Evolutionary conservation across 2,797 vertebrate species (phyloP), one percentile per base, ranked within the genome.

Genomic region (Typhlichthys eigenmanni): DNA sequence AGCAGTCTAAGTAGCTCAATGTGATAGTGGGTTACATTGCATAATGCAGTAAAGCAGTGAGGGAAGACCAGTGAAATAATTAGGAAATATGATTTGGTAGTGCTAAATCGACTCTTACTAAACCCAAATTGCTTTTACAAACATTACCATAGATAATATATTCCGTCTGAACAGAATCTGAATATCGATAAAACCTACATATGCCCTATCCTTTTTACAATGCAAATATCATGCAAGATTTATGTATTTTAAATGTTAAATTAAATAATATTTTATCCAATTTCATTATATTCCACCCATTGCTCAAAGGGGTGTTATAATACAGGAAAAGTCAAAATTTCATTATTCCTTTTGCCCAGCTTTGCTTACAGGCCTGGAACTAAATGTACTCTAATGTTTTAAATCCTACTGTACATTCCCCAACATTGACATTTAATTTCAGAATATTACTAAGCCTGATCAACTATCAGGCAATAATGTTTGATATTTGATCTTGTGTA

Each of bases 361-460:
- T 79, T 78, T 85, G 87, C 73, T 75, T 80, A 75, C 74, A 71
- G 75, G 65, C 68, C 66, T 80, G 86, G 87, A 89, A 88, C 86
- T 84, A 81, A 80, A 81, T 89, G 84, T 87, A 73, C 78, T 70
- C 79, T 82, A 74, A 84, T 82, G 82, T 81, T 79, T 80, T 74
- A 80, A 81, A 82, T 75, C 53, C 5, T 43, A 29, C 4, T 29
- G 24, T 29, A 29, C 24, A 29, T 29, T 29, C 24, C 24, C 24
- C 4, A 43, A 43, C 38, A 43, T 43, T 43, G 38, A 4, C 38
- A 43, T 43, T 43, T 43, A 1, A 43, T 43, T 10, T 8, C 7
- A 43, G 38, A 43, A 43, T 9, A 8, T 43, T 9, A 43, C 7
- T 17, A 19, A 17, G 16, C 16, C 16, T 17, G 63, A 62, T 74